Conservation (phyloP, 2,113 vertebrate genomes). For the Xenus cinereus region DNA sequence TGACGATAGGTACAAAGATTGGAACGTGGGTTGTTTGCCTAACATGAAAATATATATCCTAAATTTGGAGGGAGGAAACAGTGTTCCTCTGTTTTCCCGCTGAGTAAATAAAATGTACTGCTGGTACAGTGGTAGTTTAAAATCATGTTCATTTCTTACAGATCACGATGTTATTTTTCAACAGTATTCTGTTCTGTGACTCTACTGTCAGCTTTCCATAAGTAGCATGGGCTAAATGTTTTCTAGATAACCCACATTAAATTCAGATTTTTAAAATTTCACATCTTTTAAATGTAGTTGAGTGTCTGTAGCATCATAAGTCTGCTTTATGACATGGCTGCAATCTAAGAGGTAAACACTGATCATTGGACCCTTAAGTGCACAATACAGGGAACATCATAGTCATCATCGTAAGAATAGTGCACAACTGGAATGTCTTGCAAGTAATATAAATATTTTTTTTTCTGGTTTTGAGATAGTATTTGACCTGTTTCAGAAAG, state of each 20-base stretch:
- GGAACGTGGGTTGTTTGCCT: background rate
- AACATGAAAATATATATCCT: accelerated
- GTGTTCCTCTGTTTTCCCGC: background rate
- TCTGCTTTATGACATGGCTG: background rate
- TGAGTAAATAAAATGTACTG: background rate
- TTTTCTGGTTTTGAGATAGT: background rate
- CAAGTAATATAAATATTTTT: background rate
- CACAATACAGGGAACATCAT: accelerated
- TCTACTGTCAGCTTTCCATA: background rate
- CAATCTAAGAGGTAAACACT: background rate
- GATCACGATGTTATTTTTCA: background rate
- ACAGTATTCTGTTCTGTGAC: background rate
- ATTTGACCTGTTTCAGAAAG: background rate
- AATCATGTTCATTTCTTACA: background rate
- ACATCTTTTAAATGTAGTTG: background rate
- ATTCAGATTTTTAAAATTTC: background rate
- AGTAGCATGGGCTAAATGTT: accelerated
- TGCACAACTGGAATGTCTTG: background rate
- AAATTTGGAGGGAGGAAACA: background rate
- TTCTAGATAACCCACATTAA: background rate
- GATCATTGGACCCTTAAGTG: background rate
- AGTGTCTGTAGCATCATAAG: accelerated
- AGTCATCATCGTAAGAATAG: background rate
- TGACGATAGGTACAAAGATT: accelerated
- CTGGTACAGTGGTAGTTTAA: background rate